These are phyloP conservation scores for Colossoma macropomum DNA, from an alignment of 2,113 vertebrate genomes.

Conservation along the genomic window DNA sequence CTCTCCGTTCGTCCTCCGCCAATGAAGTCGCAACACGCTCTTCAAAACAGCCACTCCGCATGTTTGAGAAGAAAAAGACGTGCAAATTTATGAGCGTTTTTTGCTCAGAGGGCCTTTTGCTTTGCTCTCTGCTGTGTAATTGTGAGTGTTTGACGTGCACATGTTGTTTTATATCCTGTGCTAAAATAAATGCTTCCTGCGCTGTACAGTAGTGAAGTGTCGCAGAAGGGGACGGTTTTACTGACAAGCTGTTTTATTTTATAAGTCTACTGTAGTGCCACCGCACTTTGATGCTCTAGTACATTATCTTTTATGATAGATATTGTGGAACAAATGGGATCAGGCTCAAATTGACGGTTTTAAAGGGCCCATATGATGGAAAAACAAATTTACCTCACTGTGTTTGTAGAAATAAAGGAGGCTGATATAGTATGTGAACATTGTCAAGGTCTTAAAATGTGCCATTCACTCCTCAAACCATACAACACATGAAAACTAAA, in stretches of 20 bases:
- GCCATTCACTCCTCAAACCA: no score
- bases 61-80: constrained; percentile 26
- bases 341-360: no score
- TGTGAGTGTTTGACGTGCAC: background rate
- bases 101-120: constrained; percentile 19
- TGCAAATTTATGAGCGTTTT: constrained; percentile 42
- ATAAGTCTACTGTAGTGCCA: constrained; percentile 6
- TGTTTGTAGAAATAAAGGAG: no score
- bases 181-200: constrained; percentile 18
- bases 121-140: constrained; percentile 22
- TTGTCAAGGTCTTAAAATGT: no score
- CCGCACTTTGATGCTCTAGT: background rate
- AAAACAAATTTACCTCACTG: no score
- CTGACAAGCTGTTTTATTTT: background rate
- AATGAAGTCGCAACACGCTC: constrained; percentile 55
- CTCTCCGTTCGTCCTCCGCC: constrained; percentile 63
- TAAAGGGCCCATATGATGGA: background rate
- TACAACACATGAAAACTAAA: no score
- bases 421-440: no score
- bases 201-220: background rate
- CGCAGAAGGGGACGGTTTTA: background rate
- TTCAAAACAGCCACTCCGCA: constrained; percentile 44
- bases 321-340: no score
- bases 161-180: background rate
- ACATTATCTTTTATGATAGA: background rate